phyloP scores from a whole-genome alignment of 1,140 invertebrate species.

The Zaprionus tsacasi region DNA sequence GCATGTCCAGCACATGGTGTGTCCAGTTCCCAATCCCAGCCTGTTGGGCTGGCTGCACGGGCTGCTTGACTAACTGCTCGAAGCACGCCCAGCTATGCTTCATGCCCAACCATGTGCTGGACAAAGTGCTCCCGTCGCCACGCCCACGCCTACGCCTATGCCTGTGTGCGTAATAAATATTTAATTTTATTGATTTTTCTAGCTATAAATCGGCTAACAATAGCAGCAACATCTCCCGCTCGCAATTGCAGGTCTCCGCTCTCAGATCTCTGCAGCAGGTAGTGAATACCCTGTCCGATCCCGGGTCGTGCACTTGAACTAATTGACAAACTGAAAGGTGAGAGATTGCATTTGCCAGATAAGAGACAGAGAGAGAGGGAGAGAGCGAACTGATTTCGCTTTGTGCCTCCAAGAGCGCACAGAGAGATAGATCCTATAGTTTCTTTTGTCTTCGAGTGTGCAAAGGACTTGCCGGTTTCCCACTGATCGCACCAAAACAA shows the following conservation, averaged over 20 bases:
- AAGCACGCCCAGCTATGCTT: slow-evolving; percentile 20
- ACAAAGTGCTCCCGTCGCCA: slow-evolving; percentile 72
- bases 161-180: slow-evolving; percentile 54
- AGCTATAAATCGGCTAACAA: slow-evolving; percentile 45
- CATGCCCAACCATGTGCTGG: slow-evolving; percentile 60
- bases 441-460: slow-evolving; percentile 48
- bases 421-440: slow-evolving; percentile 54
- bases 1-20: slow-evolving; percentile 52
- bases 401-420: slow-evolving; percentile 30
- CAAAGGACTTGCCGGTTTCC: slow-evolving; percentile 60
- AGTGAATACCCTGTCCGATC: neutral
- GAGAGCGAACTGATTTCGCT: slow-evolving; percentile 48
- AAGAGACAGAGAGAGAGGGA: slow-evolving; percentile 25
- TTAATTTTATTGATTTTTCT: slow-evolving; percentile 77
- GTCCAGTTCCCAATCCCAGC: neutral
- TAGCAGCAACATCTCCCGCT: neutral
- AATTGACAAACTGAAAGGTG: slow-evolving; percentile 80
- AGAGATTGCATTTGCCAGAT: slow-evolving; percentile 77
- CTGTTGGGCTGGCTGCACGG: neutral
- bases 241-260: slow-evolving; percentile 10
- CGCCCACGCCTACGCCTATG: slow-evolving; percentile 40
- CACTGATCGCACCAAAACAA: slow-evolving; percentile 79
- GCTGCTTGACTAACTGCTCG: slow-evolving; percentile 31
- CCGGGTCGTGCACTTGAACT: slow-evolving; percentile 66
- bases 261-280: neutral